phyloP scores from a whole-genome alignment of 2,888 invertebrate genomes.

The Ditula angustiorana region DNA sequence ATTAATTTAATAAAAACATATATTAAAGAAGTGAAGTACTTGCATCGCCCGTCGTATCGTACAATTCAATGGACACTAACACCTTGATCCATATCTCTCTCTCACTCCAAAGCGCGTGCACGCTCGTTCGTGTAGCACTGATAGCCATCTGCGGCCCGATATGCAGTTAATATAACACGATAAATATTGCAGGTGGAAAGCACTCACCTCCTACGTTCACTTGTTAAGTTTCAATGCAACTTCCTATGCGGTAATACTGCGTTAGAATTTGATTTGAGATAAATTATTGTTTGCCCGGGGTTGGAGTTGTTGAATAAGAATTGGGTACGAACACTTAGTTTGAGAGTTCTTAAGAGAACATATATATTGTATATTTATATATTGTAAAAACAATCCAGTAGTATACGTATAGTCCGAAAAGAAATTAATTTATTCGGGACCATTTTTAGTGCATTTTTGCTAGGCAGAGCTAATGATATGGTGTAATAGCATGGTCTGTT shows the following conservation, averaged over 20 bases:
- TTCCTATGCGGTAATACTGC: slow-evolving; percentile 56
- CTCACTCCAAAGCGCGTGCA: slow-evolving; percentile 77
- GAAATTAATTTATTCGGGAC: too few species aligned
- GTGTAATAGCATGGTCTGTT: too few species aligned
- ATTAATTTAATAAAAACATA: too few species aligned
- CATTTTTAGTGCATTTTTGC: too few species aligned
- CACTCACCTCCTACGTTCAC: slow-evolving; percentile 58
- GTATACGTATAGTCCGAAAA: too few species aligned
- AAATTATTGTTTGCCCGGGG: slow-evolving; percentile 43
- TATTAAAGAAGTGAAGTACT: slow-evolving; percentile 4
- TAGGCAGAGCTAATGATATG: too few species aligned
- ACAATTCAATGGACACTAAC: slow-evolving; percentile 49
- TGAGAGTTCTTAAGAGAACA: background rate
- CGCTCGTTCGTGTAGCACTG: slow-evolving; percentile 73
- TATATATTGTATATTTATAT: too few species aligned
- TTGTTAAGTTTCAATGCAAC: slow-evolving; percentile 60
- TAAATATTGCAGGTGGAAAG: slow-evolving; percentile 80
- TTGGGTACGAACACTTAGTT: slow-evolving; percentile 27
- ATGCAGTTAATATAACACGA: slow-evolving; percentile 81
- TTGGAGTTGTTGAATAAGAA: slow-evolving; percentile 31
- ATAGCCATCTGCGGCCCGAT: slow-evolving; percentile 80
- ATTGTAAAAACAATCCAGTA: too few species aligned
- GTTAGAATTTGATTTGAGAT: slow-evolving; percentile 73
- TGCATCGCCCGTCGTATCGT: too few species aligned
- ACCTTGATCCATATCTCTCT: slow-evolving; percentile 70